phyloP scores from a whole-genome alignment of 2,113 vertebrate genomes.

The Taurulus bubalis region DNA sequence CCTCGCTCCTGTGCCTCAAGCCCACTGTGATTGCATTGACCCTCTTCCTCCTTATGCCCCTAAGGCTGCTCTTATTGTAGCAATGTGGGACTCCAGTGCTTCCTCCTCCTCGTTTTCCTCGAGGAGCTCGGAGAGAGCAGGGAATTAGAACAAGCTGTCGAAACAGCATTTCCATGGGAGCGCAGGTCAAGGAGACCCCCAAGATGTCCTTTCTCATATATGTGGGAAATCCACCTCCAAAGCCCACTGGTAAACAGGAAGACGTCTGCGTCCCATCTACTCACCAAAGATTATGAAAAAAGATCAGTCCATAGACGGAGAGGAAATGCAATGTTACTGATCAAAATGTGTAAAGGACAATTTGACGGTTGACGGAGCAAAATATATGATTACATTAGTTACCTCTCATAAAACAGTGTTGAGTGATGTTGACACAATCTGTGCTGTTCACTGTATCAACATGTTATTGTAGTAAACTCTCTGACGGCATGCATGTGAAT shows the following conservation, averaged over 20 bases:
- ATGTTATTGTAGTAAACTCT: conserved; percentile 28
- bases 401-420: conserved; percentile 22
- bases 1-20: conserved; percentile 56
- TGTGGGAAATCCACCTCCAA: conserved; percentile 54
- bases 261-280: conserved; percentile 16
- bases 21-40: conserved; percentile 74
- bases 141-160: conserved; percentile 82
- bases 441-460: background rate
- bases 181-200: conserved; percentile 62
- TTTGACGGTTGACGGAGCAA: background rate
- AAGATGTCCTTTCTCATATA: conserved; percentile 60
- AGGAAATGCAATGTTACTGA: background rate
- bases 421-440: background rate
- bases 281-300: conserved; percentile 15
- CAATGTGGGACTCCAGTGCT: conserved; percentile 61
- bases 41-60: conserved; percentile 73
- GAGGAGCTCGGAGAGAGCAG: conserved; percentile 58
- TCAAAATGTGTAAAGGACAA: background rate
- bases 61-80: conserved; percentile 70
- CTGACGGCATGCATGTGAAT: conserved; percentile 25
- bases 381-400: background rate
- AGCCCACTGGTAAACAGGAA: conserved; percentile 32
- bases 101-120: conserved; percentile 76
- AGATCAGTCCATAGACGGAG: background rate
- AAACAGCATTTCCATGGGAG: conserved; percentile 78